phyloP scores from a whole-genome alignment of 2,797 vertebrate species.

The Sorex maritimensis region DNA sequence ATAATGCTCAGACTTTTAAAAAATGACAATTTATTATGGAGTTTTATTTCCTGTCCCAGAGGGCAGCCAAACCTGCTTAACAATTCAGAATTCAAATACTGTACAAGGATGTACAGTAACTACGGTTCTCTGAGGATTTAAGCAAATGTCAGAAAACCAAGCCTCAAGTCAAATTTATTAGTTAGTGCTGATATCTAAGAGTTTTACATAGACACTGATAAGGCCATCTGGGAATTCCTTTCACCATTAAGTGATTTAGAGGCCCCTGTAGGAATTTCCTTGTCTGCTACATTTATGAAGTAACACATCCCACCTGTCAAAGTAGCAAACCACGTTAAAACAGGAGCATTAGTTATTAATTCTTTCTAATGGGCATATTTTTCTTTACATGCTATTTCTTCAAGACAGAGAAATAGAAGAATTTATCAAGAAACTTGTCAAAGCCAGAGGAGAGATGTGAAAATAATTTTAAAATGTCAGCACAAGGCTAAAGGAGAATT shows the following conservation, averaged over 20 bases:
- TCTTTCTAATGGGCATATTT: conserved; percentile 52
- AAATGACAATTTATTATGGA: conserved; percentile 88
- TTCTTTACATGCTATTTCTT: conserved; percentile 72
- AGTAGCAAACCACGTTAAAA: conserved; percentile 50
- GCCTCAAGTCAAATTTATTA: conserved; percentile 91
- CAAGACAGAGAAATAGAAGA: conserved; percentile 34
- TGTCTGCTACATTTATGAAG: conserved; percentile 82
- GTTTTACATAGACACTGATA: conserved; percentile 90
- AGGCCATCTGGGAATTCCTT: conserved; percentile 89
- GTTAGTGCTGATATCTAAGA: conserved; percentile 89
- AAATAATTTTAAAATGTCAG: conserved; percentile 65
- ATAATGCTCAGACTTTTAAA: conserved; percentile 81
- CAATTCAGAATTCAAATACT: conserved; percentile 89
- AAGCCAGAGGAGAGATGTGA: conserved; percentile 51
- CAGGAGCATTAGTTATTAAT: conserved; percentile 64
- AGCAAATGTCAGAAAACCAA: conserved; percentile 91
- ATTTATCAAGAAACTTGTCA: conserved; percentile 68
- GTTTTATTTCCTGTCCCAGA: conserved; percentile 88
- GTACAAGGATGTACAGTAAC: conserved; percentile 90
- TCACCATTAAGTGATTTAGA: conserved; percentile 91
- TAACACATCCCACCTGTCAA: conserved; percentile 2
- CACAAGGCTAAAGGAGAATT: background rate
- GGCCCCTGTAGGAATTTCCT: conserved; percentile 88
- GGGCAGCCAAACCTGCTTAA: conserved; percentile 81
- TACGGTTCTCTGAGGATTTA: conserved; percentile 90